Conservation (phyloP, 2,113 vertebrate genomes). For the Typhlomys cinereus region DNA sequence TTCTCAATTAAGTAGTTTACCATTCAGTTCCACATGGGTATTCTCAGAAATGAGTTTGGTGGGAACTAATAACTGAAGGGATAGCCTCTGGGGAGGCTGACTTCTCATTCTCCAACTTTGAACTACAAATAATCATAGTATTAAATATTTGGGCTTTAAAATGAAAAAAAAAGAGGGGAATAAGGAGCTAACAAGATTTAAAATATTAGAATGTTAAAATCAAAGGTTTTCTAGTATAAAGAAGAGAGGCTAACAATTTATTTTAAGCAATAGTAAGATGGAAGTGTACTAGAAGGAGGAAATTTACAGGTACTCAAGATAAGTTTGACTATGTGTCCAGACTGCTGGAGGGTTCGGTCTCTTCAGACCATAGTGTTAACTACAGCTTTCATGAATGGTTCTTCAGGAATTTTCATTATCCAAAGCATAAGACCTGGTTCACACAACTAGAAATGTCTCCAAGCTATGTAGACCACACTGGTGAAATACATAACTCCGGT, state of each 20-base stretch:
- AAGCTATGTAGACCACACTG: neutral
- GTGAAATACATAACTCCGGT: neutral
- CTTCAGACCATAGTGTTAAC: no score
- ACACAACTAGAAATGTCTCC: neutral
- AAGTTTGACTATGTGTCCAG: neutral
- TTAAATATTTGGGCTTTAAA: neutral
- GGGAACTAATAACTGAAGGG: conserved; percentile 16
- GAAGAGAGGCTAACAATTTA: neutral
- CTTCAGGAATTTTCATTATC: neutral
- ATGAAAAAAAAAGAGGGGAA: conserved; percentile 6
- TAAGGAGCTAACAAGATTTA: neutral
- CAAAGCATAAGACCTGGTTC: neutral
- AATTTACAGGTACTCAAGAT: neutral
- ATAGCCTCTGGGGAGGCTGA: neutral
- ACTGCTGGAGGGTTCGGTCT: neutral
- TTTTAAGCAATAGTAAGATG: neutral
- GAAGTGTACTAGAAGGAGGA: neutral
- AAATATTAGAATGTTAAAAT: conserved; percentile 25
- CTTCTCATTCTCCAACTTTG: conserved; percentile 2
- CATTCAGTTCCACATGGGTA: neutral
- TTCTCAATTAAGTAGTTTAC: conserved; percentile 26
- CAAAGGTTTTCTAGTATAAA: neutral
- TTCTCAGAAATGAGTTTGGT: conserved; percentile 36
- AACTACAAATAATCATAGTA: neutral
- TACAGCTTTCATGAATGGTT: neutral